Conservation (phyloP, 2,797 vertebrate genomes). For the Eidolon dupreanum region DNA sequence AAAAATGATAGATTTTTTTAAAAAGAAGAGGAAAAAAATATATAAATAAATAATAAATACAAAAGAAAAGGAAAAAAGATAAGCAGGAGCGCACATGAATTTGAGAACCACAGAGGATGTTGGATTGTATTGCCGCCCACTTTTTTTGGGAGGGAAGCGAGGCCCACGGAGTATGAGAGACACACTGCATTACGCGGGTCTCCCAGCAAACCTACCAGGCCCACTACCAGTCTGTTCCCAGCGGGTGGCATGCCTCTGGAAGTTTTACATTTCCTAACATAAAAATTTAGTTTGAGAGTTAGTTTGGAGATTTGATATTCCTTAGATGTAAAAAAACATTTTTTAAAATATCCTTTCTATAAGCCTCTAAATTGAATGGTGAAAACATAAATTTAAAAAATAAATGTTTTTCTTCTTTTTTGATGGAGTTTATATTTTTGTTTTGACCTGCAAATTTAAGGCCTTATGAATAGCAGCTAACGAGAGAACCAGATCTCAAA, state of each 20-base stretch:
- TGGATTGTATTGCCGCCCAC: neutral
- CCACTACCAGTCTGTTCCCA: neutral
- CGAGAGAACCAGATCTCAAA: neutral
- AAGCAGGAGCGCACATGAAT: neutral
- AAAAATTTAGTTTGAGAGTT: neutral
- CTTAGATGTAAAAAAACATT: neutral
- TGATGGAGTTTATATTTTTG: neutral
- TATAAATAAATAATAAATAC: too few relatives aligned
- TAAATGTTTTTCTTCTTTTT: neutral
- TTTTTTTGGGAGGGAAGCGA: neutral
- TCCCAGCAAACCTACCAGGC: neutral
- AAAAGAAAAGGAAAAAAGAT: neutral
- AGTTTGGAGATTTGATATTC: neutral
- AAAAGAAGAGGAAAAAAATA: neutral
- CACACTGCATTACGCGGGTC: accelerated
- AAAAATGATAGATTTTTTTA: neutral
- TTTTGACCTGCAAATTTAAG: constrained; percentile 11
- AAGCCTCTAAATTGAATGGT: neutral
- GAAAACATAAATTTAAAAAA: neutral
- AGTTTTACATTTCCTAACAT: neutral
- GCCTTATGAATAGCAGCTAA: neutral
- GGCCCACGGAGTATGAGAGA: neutral
- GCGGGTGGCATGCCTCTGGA: neutral
- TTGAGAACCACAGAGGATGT: neutral
- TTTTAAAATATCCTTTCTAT: neutral